Conservation (phyloP, 2,888 invertebrate species). For the Leucophenga maculata region DNA sequence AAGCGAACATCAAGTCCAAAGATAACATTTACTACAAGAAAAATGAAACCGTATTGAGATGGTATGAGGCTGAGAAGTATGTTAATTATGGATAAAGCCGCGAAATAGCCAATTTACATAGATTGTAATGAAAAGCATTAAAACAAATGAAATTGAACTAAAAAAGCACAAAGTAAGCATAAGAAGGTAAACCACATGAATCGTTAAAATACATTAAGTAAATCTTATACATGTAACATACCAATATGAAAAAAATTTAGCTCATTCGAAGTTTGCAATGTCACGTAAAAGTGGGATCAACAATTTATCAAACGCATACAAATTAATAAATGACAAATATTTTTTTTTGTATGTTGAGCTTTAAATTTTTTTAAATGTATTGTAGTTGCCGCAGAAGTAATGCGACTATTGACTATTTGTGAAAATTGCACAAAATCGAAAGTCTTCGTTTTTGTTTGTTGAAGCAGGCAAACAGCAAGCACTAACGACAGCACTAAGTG, state of each 20-base stretch:
- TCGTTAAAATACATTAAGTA: no score
- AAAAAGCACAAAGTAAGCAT: no score
- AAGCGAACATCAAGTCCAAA: constrained; percentile 18
- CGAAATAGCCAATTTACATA: no score
- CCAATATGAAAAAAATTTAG: background rate
- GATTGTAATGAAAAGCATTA: no score
- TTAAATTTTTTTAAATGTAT: background rate
- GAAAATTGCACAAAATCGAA: constrained; percentile 10
- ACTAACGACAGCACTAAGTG: background rate
- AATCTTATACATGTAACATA: no score
- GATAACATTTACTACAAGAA: constrained; percentile 13
- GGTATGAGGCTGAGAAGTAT: no score
- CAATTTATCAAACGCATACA: background rate
- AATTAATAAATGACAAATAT: background rate
- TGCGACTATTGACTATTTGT: background rate
- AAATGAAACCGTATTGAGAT: no score
- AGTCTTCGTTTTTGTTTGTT: constrained; percentile 13
- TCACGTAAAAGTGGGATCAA: constrained; percentile 6
- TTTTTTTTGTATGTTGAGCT: constrained; percentile 3
- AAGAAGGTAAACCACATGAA: no score
- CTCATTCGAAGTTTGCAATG: constrained; percentile 15
- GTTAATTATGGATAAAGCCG: no score
- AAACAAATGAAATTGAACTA: no score
- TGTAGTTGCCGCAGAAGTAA: background rate
- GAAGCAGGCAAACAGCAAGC: background rate